Evolutionary conservation across 2,888 invertebrate genomes (phyloP).

Genomic region (Eurois occulta): DNA sequence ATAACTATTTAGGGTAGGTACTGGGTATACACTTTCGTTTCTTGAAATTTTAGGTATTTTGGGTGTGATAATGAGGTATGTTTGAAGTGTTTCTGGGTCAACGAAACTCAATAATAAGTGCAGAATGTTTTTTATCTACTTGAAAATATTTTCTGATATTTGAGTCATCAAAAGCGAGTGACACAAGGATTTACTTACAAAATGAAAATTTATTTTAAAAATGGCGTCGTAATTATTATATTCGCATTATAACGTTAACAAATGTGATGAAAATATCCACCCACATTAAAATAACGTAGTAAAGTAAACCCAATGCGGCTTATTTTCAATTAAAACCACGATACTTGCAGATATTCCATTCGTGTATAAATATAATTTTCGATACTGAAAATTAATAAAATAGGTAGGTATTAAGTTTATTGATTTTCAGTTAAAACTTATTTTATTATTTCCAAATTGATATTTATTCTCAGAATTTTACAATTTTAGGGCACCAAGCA

Average conservation of each 20-base stretch:
- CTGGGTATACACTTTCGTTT: not conserved
- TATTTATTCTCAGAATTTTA: not conserved
- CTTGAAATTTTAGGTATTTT: not conserved
- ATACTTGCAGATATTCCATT: not conserved
- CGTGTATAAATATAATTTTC: too few relatives aligned
- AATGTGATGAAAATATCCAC: not conserved
- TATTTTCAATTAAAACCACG: not conserved
- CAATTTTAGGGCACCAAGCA: not conserved
- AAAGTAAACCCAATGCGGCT: not conserved
- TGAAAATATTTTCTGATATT: not conserved
- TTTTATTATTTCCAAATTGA: slow-evolving; percentile 8
- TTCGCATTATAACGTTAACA: not conserved
- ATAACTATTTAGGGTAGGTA: too few relatives aligned
- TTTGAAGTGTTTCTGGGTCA: not conserved
- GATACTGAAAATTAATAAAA: too few relatives aligned
- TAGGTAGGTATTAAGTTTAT: not conserved
- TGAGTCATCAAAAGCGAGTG: not conserved
- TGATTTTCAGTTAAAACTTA: not conserved
- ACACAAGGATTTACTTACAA: not conserved
- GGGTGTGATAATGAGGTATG: not conserved
- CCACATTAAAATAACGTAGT: too few relatives aligned
- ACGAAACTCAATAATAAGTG: not conserved
- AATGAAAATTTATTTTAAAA: not conserved
- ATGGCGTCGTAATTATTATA: not conserved
- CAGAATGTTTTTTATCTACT: slow-evolving; percentile 1